Base-by-base conservation (phyloP, 1,140 invertebrate species). In the Holcopasites calliopsidis region DNA sequence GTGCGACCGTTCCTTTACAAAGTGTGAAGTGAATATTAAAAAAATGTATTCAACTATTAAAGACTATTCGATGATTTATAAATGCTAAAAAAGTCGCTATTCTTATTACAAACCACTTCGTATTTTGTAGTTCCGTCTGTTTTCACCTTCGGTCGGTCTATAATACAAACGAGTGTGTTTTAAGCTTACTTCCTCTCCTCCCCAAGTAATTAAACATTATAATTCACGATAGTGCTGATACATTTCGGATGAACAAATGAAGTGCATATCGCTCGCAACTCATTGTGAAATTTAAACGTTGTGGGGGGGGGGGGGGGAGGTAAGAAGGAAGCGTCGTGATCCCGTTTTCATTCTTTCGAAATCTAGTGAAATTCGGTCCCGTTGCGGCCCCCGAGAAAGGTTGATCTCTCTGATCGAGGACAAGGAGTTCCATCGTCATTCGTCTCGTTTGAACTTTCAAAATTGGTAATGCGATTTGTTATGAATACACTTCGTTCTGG, bases 21-120 rank as follows among this genome's bases (percentile, higher is more conserved):
- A 80, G 42, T 79, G 31, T 33, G 21, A 18, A 21, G 65, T 74
- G 61, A 81, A 79, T 7, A 23, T 73, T 78, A 65, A 82, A 74
- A 78, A 82, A 83, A 82, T 74, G 55, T 71, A 60, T n/a, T 57
- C 16, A 54, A 66, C 54, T 79, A 78, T 61, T 77, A 61, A 75
- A 66, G 23, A 64, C 40, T 61, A 74, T 65, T 71, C 55, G 49
- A 82, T 78, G 54, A 66, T 75, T 71, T 74, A 79, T 75, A 75
- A 82, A 83, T 26, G 58, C 62, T 75, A 69, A 83, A 83, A 83
- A 83, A 78, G 73, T 49, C 28, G 28, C 52, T 78, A 66, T 69
- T 28, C 35, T 40, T 81, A 50, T 77, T 77, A 71, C 49, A 72
- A 72, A 80, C 57, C 42, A 52, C 42, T 60, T 44, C 62, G 49